Conservation (phyloP, 2,888 invertebrate species). For the Dicyrtoma fusca region DNA sequence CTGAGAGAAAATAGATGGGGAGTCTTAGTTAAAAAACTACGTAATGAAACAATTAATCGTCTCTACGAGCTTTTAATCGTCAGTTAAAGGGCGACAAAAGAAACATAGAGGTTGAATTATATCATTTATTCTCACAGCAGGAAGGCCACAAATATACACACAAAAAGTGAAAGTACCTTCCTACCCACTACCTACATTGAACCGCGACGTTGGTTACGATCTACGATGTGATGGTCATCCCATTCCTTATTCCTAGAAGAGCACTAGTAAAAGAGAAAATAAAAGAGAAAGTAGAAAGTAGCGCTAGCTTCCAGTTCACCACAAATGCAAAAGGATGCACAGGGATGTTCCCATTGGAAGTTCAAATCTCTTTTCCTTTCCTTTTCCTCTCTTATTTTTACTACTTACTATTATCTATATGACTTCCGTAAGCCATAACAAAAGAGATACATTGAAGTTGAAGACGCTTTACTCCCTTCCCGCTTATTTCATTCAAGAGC, state of each 20-base stretch:
- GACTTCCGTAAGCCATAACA: slow-evolving; percentile 14
- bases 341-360: background rate
- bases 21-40: background rate
- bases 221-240: no score
- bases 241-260: no score
- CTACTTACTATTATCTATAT: slow-evolving; percentile 4
- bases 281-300: no score
- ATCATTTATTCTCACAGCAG: background rate
- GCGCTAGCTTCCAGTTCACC: no score
- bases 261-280: no score
- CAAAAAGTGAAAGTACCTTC: no score
- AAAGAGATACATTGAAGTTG: background rate
- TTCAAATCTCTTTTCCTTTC: background rate
- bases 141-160: slow-evolving; percentile 1
- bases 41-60: slow-evolving; percentile 22
- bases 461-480: background rate
- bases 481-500: background rate
- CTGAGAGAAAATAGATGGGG: slow-evolving; percentile 20
- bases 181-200: no score
- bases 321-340: no score
- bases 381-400: slow-evolving; percentile 9
- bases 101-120: slow-evolving; percentile 4
- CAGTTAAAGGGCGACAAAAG: slow-evolving; percentile 8
- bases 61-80: slow-evolving; percentile 14
- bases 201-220: no score